These are phyloP conservation scores for Ophiothrix spiculata DNA, from an alignment of 35 echinoderm and acorn worm genomes.

Conservation along the genomic window DNA sequence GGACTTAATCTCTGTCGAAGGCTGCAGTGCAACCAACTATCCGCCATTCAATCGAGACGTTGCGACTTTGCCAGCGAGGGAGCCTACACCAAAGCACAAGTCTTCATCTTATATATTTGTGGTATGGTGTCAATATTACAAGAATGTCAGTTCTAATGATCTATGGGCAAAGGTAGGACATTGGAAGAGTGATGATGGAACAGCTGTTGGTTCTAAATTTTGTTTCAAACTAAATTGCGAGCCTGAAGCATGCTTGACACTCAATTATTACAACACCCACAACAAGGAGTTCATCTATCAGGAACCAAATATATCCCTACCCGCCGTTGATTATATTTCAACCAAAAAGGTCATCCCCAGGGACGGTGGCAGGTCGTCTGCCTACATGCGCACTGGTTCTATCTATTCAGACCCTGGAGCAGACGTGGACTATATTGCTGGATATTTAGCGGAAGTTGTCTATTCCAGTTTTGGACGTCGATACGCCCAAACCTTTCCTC, in stretches of 20 bases:
- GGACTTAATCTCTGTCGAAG: not conserved
- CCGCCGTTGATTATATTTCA: slow-evolving; percentile 13
- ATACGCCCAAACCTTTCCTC: not conserved
- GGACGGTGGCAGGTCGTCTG: not conserved
- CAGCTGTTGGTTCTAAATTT: not conserved
- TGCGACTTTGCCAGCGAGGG: not conserved
- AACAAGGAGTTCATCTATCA: slow-evolving; percentile 8
- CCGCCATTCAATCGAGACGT: slow-evolving; percentile 1
- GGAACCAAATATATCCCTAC: not conserved
- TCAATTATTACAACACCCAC: not conserved
- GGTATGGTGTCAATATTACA: slow-evolving; percentile 22
- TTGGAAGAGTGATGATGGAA: slow-evolving; percentile 23
- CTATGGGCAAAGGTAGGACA: slow-evolving; percentile 21
- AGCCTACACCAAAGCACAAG: slow-evolving; percentile 7
- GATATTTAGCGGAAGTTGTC: slow-evolving; percentile 26
- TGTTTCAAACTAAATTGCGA: slow-evolving; percentile 25
- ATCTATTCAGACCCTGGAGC: slow-evolving; percentile 11
- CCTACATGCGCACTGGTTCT: slow-evolving; percentile 13
- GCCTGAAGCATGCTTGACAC: not conserved
- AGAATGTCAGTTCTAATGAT: slow-evolving; percentile 1
- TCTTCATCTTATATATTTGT: slow-evolving; percentile 5
- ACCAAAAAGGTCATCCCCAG: slow-evolving; percentile 24
- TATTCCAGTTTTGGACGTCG: slow-evolving; percentile 12
- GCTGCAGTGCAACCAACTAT: not conserved
- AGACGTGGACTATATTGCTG: slow-evolving; percentile 3